These are phyloP conservation scores for Bacillus rossius DNA, from an alignment of 1,140 invertebrate species.

Conservation along the genomic window DNA sequence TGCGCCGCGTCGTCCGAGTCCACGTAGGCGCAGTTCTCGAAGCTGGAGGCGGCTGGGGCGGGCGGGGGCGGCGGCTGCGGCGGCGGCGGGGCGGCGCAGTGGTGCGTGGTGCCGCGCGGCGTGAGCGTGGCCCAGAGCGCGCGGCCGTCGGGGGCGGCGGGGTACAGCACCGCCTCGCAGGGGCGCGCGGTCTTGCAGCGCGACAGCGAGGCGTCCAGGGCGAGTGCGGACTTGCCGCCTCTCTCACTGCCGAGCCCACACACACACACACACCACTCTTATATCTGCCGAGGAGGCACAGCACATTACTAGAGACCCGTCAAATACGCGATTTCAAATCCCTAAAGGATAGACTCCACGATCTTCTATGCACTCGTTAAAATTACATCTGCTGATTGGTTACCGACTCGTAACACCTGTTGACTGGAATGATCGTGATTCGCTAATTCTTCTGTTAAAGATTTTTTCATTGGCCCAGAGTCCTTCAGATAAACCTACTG, in stretches of 20 bases:
- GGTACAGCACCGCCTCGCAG: conserved; percentile 49
- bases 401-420: too few species aligned
- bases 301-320: background rate
- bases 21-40: conserved; percentile 65
- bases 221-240: conserved; percentile 1
- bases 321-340: too few species aligned
- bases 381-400: too few species aligned
- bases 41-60: conserved; percentile 36
- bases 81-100: conserved; percentile 40
- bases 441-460: too few species aligned
- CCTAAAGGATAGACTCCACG: too few species aligned
- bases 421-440: too few species aligned
- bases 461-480: too few species aligned
- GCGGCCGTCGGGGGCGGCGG: conserved; percentile 51
- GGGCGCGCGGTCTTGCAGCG: background rate
- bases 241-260: background rate
- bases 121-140: conserved; percentile 80
- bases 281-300: background rate
- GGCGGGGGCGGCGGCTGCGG: conserved; percentile 9
- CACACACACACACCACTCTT: background rate
- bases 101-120: conserved; percentile 59
- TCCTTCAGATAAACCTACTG: too few species aligned
- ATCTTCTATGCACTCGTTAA: too few species aligned
- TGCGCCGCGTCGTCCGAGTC: conserved; percentile 68
- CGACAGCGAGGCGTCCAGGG: background rate